phyloP scores from a whole-genome alignment of 2,888 invertebrate species.

The Chrysodeixis includens region DNA sequence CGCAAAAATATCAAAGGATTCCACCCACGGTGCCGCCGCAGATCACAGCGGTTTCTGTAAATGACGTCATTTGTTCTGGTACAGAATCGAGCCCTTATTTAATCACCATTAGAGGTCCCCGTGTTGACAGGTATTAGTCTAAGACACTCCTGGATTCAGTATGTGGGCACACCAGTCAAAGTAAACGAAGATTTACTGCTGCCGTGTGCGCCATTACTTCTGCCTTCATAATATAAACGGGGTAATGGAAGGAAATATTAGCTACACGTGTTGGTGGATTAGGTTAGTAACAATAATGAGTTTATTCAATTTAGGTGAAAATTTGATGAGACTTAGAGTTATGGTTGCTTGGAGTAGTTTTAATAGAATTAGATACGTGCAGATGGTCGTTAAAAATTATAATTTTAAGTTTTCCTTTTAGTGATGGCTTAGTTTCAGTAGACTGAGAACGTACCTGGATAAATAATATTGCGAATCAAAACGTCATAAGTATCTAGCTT shows the following conservation, averaged over 20 bases:
- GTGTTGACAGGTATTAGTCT: slow-evolving; percentile 66
- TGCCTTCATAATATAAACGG: slow-evolving; percentile 30
- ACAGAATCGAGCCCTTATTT: slow-evolving; percentile 62
- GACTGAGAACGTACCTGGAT: background rate
- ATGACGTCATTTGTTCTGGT: slow-evolving; percentile 51
- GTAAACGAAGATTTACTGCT: slow-evolving; percentile 59
- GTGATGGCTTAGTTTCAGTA: background rate
- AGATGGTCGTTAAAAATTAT: background rate
- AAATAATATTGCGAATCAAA: background rate
- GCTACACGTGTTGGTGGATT: background rate
- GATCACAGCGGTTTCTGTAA: slow-evolving; percentile 37
- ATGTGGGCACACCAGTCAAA: slow-evolving; percentile 46
- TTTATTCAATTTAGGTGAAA: background rate
- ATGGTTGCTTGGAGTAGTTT: too few species aligned
- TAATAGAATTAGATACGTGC: too few species aligned
- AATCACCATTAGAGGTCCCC: slow-evolving; percentile 68
- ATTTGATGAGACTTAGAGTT: background rate
- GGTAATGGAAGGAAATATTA: slow-evolving; percentile 29
- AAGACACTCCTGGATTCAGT: slow-evolving; percentile 53
- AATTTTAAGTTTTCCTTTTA: background rate
- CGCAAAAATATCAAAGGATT: slow-evolving; percentile 2
- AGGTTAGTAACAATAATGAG: background rate
- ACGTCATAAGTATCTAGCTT: background rate
- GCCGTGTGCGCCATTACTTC: slow-evolving; percentile 39
- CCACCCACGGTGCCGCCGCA: background rate